A percentile compares a stretch with the other conserved stretches of the same genome.
phyloP scores from a whole-genome alignment of 2,797 vertebrate species.

The Toxotes lorentzi region DNA sequence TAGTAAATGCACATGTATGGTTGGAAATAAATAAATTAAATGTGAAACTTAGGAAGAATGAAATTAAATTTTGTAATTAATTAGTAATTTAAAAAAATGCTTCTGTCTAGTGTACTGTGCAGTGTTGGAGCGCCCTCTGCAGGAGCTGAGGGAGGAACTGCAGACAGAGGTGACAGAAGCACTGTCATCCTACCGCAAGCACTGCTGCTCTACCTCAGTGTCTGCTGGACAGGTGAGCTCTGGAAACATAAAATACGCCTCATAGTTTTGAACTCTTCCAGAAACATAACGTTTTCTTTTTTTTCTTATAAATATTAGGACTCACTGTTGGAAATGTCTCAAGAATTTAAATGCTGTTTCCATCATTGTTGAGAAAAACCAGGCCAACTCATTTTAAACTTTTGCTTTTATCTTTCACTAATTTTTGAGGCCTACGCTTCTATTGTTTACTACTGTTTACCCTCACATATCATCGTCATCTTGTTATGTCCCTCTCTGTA shows the following conservation, averaged over 20 bases:
- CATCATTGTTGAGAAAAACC: not conserved
- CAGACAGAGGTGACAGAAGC: slow-evolving; percentile 81
- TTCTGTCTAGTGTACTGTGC: slow-evolving; percentile 79
- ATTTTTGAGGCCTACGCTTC: too few relatives aligned
- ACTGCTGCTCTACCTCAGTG: slow-evolving; percentile 82
- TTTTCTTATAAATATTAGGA: not conserved
- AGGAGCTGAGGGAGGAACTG: slow-evolving; percentile 84
- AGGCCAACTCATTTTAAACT: accelerated
- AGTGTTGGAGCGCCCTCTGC: slow-evolving; percentile 80
- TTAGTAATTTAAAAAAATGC: not conserved
- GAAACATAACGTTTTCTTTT: not conserved
- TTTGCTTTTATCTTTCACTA: too few relatives aligned
- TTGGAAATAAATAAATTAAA: too few relatives aligned
- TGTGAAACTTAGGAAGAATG: too few relatives aligned
- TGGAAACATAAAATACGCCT: accelerated
- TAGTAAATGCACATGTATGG: too few relatives aligned
- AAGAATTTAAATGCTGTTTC: not conserved
- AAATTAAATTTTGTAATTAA: too few relatives aligned
- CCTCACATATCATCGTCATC: too few relatives aligned
- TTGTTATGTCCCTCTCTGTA: too few relatives aligned
- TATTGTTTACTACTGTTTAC: too few relatives aligned
- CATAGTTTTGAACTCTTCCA: not conserved
- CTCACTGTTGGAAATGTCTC: too few relatives aligned
- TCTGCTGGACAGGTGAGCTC: slow-evolving; percentile 83
- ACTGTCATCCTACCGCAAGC: slow-evolving; percentile 84